These are phyloP conservation scores for Lophius piscatorius DNA, from an alignment of 2,113 vertebrate species.

Conservation along the genomic window DNA sequence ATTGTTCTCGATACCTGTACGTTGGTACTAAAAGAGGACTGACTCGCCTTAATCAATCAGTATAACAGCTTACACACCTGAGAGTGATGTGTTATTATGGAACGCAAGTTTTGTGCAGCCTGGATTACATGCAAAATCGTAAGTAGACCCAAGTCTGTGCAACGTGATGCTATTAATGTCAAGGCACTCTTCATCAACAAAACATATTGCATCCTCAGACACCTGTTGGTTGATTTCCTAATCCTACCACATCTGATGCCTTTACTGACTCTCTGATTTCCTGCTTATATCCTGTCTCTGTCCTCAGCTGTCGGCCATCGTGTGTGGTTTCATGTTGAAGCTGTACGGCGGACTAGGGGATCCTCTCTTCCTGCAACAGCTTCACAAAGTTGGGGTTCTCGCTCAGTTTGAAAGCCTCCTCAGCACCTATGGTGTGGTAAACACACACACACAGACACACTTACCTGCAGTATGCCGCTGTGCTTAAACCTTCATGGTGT, in stretches of 20 bases:
- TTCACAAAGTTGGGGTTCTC: constrained; percentile 84
- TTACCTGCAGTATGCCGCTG: neutral
- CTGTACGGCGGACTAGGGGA: constrained; percentile 82
- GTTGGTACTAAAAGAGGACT: too few relatives aligned
- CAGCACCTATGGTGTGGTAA: constrained; percentile 85
- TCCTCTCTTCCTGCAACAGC: constrained; percentile 84
- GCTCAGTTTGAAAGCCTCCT: constrained; percentile 90
- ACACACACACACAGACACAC: constrained; percentile 7
- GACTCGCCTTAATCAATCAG: too few relatives aligned
- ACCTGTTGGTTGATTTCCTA: too few relatives aligned
- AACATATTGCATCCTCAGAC: too few relatives aligned
- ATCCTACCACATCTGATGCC: neutral
- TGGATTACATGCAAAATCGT: too few relatives aligned
- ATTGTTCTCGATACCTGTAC: too few relatives aligned
- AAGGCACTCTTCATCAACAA: too few relatives aligned
- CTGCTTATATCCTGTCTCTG: neutral
- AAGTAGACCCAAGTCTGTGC: too few relatives aligned
- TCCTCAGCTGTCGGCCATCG: constrained; percentile 78
- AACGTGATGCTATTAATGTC: too few relatives aligned
- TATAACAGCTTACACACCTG: too few relatives aligned
- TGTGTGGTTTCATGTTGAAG: constrained; percentile 87
- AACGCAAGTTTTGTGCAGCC: too few relatives aligned
- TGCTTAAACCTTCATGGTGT: neutral
- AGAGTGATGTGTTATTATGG: too few relatives aligned
- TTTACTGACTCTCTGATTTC: neutral